Percentiles rank a stretch among this genome's conserved stretches.
Evolutionary conservation across 2,797 vertebrate species (phyloP).

Genomic region (Tolypeutes matacus): DNA sequence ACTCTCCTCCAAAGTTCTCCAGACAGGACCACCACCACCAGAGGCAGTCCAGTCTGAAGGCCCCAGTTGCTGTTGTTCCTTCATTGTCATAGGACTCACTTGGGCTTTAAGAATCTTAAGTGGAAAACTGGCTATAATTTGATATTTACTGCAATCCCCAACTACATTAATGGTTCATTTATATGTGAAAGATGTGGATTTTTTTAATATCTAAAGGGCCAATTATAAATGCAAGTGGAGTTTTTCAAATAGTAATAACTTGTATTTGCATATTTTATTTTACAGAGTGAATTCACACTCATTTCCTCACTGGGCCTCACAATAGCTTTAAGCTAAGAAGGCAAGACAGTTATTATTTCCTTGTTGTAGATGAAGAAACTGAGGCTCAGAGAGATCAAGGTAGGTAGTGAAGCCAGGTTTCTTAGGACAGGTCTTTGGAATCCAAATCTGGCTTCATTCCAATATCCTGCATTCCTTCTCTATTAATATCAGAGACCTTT

Average conservation of each 20-base stretch:
- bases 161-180: slow-evolving; percentile 5
- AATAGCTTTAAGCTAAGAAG: neutral
- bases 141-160: slow-evolving; percentile 7
- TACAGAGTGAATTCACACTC: neutral
- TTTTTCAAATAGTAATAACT: neutral
- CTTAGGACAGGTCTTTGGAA: neutral
- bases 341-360: neutral
- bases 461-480: neutral
- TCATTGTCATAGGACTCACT: neutral
- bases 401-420: neutral
- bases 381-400: neutral
- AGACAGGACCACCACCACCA: neutral
- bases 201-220: neutral
- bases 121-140: neutral
- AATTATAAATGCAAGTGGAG: neutral
- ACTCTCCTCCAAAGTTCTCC: neutral
- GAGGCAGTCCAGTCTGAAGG: neutral
- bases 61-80: neutral
- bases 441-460: neutral
- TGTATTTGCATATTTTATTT: neutral
- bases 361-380: neutral
- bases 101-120: neutral
- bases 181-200: neutral
- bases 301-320: neutral
- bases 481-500: slow-evolving; percentile 7